These are phyloP conservation scores for Dromius quadrimaculatus DNA, from an alignment of 2,888 invertebrate species.

Conservation along the genomic window DNA sequence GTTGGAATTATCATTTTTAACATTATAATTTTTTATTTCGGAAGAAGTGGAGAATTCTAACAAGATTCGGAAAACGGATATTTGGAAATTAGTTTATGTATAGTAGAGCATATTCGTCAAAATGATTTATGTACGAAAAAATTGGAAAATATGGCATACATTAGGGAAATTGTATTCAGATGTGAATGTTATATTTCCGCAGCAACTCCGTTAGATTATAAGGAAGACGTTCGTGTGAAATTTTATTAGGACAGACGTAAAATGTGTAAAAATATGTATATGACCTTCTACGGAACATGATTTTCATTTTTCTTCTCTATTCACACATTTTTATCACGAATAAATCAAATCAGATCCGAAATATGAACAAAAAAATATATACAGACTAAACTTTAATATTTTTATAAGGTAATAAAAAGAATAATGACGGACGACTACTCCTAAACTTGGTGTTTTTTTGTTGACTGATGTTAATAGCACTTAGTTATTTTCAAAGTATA, in stretches of 20 bases:
- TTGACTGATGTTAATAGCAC: too few species aligned
- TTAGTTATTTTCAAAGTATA: too few species aligned
- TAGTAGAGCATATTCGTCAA: constrained; percentile 4
- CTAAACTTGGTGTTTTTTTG: too few species aligned
- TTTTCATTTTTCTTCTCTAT: constrained; percentile 13
- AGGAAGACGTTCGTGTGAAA: constrained; percentile 19
- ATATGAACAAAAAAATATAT: too few species aligned
- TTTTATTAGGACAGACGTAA: constrained; percentile 32
- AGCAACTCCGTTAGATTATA: constrained; percentile 15
- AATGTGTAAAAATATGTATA: constrained; percentile 24
- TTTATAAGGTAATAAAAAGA: too few species aligned
- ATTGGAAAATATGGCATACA: constrained; percentile 24
- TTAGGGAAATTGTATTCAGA: constrained; percentile 9
- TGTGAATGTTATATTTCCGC: constrained; percentile 30
- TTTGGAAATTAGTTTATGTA: constrained; percentile 8
- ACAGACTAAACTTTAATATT: too few species aligned
- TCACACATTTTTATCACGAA: neutral
- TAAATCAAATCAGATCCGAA: too few species aligned
- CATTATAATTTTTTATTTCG: too few species aligned
- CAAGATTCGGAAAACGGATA: too few species aligned
- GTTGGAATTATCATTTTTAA: too few species aligned
- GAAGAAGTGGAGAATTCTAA: too few species aligned
- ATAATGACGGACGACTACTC: too few species aligned
- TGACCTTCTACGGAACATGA: constrained; percentile 19
- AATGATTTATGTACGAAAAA: constrained; percentile 15